These are phyloP conservation scores for Mus caroli DNA, from an alignment of 2,797 vertebrate genomes.

Conservation along the genomic window DNA sequence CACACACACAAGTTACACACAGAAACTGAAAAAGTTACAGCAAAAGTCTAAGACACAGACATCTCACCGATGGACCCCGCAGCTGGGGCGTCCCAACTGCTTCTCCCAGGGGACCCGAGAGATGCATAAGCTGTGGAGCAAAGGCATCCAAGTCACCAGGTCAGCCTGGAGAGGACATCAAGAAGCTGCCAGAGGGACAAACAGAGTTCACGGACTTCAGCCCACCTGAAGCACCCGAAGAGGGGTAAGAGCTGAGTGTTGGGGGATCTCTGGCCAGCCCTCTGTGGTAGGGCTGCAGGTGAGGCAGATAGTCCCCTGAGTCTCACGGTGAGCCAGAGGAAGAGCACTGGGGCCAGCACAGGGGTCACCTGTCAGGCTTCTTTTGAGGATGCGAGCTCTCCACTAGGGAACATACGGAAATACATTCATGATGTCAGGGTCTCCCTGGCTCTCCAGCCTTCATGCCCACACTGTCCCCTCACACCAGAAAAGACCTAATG, in stretches of 20 bases:
- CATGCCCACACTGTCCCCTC: background rate
- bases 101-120: background rate
- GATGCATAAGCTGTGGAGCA: background rate
- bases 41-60: background rate
- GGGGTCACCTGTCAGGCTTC: background rate
- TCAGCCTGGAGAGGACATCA: background rate
- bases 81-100: background rate
- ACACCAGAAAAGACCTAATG: background rate
- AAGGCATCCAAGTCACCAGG: background rate
- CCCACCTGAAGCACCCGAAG: too few relatives aligned
- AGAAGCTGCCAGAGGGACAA: background rate
- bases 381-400: background rate
- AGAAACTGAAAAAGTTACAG: background rate
- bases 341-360: too few relatives aligned
- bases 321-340: background rate
- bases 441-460: background rate
- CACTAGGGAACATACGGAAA: background rate
- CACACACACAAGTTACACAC: too few relatives aligned
- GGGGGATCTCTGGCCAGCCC: background rate
- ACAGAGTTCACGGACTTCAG: background rate
- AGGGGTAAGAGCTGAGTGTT: too few relatives aligned
- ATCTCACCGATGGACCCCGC: too few relatives aligned
- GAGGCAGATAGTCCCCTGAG: background rate
- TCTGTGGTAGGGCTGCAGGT: background rate
- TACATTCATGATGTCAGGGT: background rate